phyloP scores from a whole-genome alignment of 1,140 invertebrate species.

The Polypedilum vanderplanki region DNA sequence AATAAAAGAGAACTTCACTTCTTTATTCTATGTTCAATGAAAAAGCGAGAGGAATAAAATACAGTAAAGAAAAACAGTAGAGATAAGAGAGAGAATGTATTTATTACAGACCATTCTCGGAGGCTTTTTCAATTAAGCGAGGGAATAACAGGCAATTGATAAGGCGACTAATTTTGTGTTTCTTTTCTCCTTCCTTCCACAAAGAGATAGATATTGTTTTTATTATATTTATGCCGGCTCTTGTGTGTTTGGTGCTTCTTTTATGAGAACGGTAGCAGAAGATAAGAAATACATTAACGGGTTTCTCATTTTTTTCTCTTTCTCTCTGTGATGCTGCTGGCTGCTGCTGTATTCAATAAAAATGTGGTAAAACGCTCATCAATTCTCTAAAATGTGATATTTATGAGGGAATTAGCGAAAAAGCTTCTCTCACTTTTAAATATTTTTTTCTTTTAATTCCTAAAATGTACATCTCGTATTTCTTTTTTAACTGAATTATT shows the following conservation, averaged over 20 bases:
- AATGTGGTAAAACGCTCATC: constrained; percentile 11
- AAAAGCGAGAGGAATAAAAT: neutral
- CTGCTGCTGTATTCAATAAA: neutral
- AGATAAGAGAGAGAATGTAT: constrained; percentile 27
- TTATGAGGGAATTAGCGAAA: constrained; percentile 12
- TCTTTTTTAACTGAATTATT: too few species aligned
- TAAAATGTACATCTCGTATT: too few species aligned
- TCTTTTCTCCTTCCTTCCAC: neutral
- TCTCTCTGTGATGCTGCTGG: neutral
- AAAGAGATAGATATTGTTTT: neutral
- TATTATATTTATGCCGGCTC: constrained; percentile 1
- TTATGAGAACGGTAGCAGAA: constrained; percentile 24
- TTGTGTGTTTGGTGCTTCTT: constrained; percentile 18
- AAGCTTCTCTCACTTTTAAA: neutral
- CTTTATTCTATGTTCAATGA: neutral
- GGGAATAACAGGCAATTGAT: constrained; percentile 20
- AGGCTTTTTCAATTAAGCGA: constrained; percentile 21
- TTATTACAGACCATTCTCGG: constrained; percentile 4
- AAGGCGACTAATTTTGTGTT: constrained; percentile 25
- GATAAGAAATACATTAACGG: constrained; percentile 29
- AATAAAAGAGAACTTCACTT: constrained; percentile 21
- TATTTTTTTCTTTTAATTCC: too few species aligned
- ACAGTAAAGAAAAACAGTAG: constrained; percentile 22
- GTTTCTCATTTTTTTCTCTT: constrained; percentile 11
- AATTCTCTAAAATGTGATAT: constrained; percentile 4